phyloP scores from a whole-genome alignment of 1,140 invertebrate species.

The Coenobita brevimanus region DNA sequence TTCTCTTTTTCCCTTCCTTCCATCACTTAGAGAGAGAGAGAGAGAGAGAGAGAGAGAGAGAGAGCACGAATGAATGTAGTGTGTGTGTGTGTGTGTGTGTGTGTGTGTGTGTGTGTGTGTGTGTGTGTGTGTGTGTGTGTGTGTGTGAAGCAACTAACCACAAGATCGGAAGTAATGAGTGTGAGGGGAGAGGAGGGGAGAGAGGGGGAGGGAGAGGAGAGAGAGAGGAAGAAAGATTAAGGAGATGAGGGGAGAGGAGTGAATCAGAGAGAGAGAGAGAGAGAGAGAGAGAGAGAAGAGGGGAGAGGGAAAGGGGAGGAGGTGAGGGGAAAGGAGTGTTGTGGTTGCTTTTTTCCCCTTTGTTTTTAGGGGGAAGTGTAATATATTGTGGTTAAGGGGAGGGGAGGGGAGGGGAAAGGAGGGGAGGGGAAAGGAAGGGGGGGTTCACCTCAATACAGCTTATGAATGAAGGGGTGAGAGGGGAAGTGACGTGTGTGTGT shows the following conservation, averaged over 20 bases:
- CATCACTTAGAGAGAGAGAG: no score
- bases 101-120: background rate
- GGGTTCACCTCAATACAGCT: background rate
- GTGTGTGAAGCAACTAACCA: no score
- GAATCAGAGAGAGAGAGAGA: background rate
- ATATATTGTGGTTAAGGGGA: slow-evolving; percentile 14
- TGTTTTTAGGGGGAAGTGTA: background rate
- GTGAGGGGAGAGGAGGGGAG: no score
- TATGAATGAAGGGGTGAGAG: slow-evolving; percentile 7
- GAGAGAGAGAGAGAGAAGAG: background rate
- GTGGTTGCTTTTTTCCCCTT: background rate
- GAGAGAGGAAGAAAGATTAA: background rate
- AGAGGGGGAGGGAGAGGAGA: background rate
- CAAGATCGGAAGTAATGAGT: no score
- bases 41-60: no score
- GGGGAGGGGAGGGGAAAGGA: background rate
- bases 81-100: background rate
- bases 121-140: background rate
- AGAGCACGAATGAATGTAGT: background rate
- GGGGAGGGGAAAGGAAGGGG: background rate
- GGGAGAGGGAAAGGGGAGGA: slow-evolving; percentile 3
- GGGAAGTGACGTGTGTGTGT: no score
- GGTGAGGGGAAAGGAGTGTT: background rate
- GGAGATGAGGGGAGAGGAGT: background rate
- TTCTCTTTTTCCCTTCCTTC: no score